Base-by-base conservation (phyloP, 2,113 vertebrate species). In the Lepidothrix coronata region DNA sequence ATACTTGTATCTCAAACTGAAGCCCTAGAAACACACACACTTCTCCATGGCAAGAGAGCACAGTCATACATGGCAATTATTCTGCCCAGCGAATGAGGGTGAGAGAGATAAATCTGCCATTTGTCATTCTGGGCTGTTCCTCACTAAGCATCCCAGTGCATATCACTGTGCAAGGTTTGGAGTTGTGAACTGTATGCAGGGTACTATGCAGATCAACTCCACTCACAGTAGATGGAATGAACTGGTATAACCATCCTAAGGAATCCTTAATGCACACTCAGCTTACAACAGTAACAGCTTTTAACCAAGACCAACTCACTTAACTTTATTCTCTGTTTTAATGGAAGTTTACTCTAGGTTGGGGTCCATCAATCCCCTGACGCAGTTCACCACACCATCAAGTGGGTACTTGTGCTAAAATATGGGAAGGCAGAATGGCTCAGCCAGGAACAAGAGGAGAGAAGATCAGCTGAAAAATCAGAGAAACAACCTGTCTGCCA, bases 1-100 rank as follows among this genome's bases (percentile, higher is more conserved):
- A 6, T 24, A 41, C 7, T 23, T 51, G 6, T 22, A 72, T 31
- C 21, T 88, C 27, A 76, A 57, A 61, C 2, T 27, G 21, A 88
- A 92, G 22, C 44, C 31, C 24, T 35, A 57, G 27, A 13, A 73
- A 65, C 39, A 61, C 14, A 55, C 11, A 17, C 33, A 11, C 7
- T 30, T 46, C 25, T 62, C 35, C 52, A 35, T 0, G 3, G 49
- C 44, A 70, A 48, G 39, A 84, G 6, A 73, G 27, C 57, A 49
- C 0, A 0, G 33, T 35, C 39, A 23, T 22, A 35, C 5, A 4
- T 17, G 35, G 33, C n/a, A 31, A 12, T 8, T 7, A 2, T 7
- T 1, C 11, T 31, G 15, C 19, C 16, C 11, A 16, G 18, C 8
- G 20, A 46, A 55, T 3, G 6, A 83, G 21, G 22, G 14, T 2